Conservation (phyloP, 2,113 vertebrate species). For the Podiceps cristatus region DNA sequence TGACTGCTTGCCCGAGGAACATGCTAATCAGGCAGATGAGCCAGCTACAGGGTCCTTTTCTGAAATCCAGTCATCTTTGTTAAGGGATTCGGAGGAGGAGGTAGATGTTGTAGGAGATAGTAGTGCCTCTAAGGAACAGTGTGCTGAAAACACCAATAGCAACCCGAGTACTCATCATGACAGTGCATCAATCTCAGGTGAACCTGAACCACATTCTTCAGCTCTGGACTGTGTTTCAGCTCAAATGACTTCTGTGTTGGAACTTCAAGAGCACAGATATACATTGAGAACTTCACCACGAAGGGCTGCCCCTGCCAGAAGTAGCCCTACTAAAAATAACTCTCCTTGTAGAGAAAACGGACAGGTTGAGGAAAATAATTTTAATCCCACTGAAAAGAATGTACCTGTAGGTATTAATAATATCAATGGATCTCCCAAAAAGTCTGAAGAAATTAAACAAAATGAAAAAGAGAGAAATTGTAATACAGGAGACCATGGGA, state of each 20-base stretch:
- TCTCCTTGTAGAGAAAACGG: constrained; percentile 90
- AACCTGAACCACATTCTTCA: constrained; percentile 81
- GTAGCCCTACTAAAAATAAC: constrained; percentile 85
- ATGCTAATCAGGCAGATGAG: constrained; percentile 66
- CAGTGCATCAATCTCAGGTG: constrained; percentile 85
- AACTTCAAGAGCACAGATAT: constrained; percentile 96
- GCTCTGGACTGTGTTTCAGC: constrained; percentile 79
- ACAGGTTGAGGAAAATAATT: constrained; percentile 84
- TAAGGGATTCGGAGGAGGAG: constrained; percentile 91
- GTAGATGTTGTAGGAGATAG: constrained; percentile 91
- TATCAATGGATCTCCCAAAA: constrained; percentile 70
- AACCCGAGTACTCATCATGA: constrained; percentile 61
- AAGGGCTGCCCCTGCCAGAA: constrained; percentile 82
- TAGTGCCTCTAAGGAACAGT: constrained; percentile 85
- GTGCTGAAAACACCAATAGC: constrained; percentile 78
- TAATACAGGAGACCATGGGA: constrained; percentile 73
- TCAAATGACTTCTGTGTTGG: constrained; percentile 82
- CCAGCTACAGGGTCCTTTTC: constrained; percentile 79
- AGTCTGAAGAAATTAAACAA: constrained; percentile 72
- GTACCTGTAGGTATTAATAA: constrained; percentile 73
- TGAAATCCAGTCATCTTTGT: constrained; percentile 84
- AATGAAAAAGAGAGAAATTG: constrained; percentile 72
- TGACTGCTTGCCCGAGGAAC: constrained; percentile 76
- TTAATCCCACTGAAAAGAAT: constrained; percentile 75
- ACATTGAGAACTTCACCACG: constrained; percentile 94